Base-by-base conservation (phyloP, 2,113 vertebrate genomes). In the Butastur rufipennis region DNA sequence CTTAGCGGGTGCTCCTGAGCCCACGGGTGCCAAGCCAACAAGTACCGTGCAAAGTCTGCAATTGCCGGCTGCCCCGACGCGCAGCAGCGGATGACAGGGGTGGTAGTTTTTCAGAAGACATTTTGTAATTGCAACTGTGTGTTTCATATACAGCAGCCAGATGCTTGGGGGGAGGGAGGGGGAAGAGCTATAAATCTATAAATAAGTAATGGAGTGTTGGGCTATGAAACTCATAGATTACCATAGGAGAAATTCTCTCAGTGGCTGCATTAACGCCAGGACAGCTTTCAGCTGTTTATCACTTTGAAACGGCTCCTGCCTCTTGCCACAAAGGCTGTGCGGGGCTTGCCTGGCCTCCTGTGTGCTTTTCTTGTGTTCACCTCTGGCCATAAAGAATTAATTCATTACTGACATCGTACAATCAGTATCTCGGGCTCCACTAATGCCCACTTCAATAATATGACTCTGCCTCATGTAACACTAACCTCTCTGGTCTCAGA, bases 151-250 rank as follows among this genome's bases (percentile, higher is more conserved):
- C 52, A 72, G 73, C 73, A 82, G 70, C 70, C 89, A 90, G 87
- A 91, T 71, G 81, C 89, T 14, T 40, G 15, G 11, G 20, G 17
- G 22, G 22, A 23, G 27, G 38, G 21, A 9, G 5, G 6, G 16
- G 32, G 26, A 52, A 90, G 65, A 87, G 58, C 78, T 85, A 32
- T 89, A 93, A 90, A 88, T 88, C 82, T 90, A 68, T 88, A 72
- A 89, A 86, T 81, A 87, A 89, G 48, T 80, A 90, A 96, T 94
- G 78, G 89, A 84, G 65, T 58, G 52, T 45, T 79, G 86, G 91
- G 74, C 87, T 93, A 45, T 88, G 95, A 87, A 95, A 95, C 87
- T 70, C 84, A n/a, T 38, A 87, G 71, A 88, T 91, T 85, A 87
- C 66, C 48, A 52, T 6, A 19, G 74, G 47, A 81, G 91, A 74